Conservation (phyloP, 1,140 invertebrate genomes). For the Andrena cerasifolii region DNA sequence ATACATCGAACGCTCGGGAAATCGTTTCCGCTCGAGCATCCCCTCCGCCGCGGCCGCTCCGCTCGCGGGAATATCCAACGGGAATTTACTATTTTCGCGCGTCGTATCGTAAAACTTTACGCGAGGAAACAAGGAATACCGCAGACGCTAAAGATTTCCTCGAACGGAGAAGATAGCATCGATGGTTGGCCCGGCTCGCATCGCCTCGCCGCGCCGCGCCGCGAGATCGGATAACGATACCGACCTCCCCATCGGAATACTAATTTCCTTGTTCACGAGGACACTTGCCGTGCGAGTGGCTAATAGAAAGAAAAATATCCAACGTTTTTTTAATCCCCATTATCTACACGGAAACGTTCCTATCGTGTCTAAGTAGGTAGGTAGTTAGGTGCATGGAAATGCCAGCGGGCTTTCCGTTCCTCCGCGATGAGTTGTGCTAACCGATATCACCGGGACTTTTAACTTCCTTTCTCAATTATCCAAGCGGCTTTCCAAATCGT, state of each 20-base stretch:
- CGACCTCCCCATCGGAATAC: conserved; percentile 29
- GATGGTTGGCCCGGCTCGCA: not conserved
- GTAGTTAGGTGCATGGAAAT: no score
- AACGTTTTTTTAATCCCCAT: not conserved
- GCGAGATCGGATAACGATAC: conserved; percentile 24
- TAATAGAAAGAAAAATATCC: not conserved
- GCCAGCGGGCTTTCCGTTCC: not conserved
- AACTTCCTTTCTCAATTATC: no score
- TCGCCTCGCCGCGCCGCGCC: not conserved
- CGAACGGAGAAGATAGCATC: conserved; percentile 35
- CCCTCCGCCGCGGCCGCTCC: not conserved
- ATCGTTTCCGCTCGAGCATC: not conserved
- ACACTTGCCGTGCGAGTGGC: conserved; percentile 19
- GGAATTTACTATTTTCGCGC: conserved; percentile 17
- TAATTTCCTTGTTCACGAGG: conserved; percentile 18
- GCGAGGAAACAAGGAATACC: not conserved
- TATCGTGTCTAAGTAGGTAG: no score
- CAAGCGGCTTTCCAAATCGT: no score
- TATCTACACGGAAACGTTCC: no score
- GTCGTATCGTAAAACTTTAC: conserved; percentile 34
- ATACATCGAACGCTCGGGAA: not conserved
- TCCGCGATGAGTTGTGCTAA: not conserved
- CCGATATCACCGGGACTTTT: not conserved
- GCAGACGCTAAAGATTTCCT: conserved; percentile 27
- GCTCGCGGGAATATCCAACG: not conserved